Base-by-base conservation (phyloP, 2,888 invertebrate species). In the Eretmocerus hayati region DNA sequence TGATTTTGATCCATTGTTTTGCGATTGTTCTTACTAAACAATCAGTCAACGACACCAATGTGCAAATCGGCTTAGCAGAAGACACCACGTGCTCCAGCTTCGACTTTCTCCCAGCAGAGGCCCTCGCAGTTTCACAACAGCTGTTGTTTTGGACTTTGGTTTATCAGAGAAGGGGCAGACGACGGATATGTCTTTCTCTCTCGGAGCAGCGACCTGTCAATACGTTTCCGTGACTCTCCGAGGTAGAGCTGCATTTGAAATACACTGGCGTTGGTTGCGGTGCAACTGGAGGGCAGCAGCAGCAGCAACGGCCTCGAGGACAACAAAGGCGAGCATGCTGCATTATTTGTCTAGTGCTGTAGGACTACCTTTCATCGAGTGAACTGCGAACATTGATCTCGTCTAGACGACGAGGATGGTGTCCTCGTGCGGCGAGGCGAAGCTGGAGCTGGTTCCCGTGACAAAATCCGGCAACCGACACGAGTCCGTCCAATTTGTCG, bases 401-500 rank as follows among this genome's bases (percentile, higher is more conserved):
- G n/a, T n/a, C n/a, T n/a, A n/a, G 26, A 26, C 26, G 26, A 26
- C 26, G 26, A 26, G 26, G 38, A 43, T 68, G 66, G 63, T 66
- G 56, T 63, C 65, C 50, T 50, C 53, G 50, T 62, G 62, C 58
- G 62, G 64, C 55, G 64, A 64, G 56, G 58, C 61, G 31, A 67
- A 64, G 54, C 56, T 65, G 33, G 70, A 68, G 55, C 54, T 60
- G 35, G 60, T 71, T 56, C 53, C 62, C 23, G 59, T 69, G 43
- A 19, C 33, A 4, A 36, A 33, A 19, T 19, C 26, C 43, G 43
- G 22, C 18, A 9, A 13, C n/a, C 13, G 40, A 36, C 38, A 13
- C 31, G 61, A 65, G 47, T 60, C 60, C 26, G 66, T 69, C 43
- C 55, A 72, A 57, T 74, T 80, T 61, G 70, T 86, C 31, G 84